Evolutionary conservation across 2,888 invertebrate species (phyloP), one percentile per base, ranked within the genome.

Genomic region (Lasioglossum oenotherae): DNA sequence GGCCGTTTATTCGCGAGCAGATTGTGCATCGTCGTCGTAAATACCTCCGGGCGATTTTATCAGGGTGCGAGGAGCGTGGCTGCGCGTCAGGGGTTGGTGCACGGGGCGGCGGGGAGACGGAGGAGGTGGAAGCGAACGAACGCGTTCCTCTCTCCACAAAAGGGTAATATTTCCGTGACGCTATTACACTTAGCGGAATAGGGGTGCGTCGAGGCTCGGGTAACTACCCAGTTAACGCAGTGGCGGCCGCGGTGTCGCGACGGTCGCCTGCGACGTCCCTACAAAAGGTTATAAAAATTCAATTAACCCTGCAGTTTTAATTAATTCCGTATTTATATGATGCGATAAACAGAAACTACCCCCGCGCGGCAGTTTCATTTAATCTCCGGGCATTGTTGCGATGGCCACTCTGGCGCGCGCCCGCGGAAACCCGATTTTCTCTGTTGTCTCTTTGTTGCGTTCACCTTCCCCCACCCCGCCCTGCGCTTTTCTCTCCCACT

Each of bases 111-210:
- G 12, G 49, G 27, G 49, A 14, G 27, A 16, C 46, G 71, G 57
- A 8, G 10, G 49, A 19, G 27, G 69, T 14, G 38, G 46, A 60
- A 10, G 53, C 16, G 31, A 38, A 41, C 44, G 76, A 46, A 53
- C 85, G 88, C 88, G 88, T 91, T 89, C 88, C 89, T 88, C 88
- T 89, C 89, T 89, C 90, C 88, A 85, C 92, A 89, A 92, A 93
- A 91, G 91, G 91, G 91, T 93, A 91, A 92, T 94, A 93, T 93
- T 93, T 93, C 92, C 91, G 91, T 91, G 91, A 90, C 90, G 91
- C 91, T 92, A 91, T 94, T 93, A 93, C 92, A 93, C 92, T 94
- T 93, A 94, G 90, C 91, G 90, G 92, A 93, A 93, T 91, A 91
- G 89, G 83, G 80, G 83, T 67, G 84, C 78, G 87, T 77, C 87